Evolutionary conservation across 2,888 invertebrate genomes (phyloP).

Genomic region (Furcula furcula): DNA sequence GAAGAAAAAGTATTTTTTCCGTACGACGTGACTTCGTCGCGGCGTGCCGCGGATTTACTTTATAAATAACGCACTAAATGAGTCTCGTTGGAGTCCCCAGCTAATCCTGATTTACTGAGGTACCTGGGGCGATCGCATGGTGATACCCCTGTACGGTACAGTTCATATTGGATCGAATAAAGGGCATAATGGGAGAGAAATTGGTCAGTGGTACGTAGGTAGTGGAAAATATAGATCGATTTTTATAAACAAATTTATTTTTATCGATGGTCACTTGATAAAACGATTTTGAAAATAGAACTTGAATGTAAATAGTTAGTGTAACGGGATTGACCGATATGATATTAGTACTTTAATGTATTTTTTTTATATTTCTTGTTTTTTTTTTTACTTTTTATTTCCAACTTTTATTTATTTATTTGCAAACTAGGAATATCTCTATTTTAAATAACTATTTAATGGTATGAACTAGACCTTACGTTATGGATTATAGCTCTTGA

Average conservation of each 20-base stretch:
- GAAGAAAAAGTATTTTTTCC: constrained; percentile 37
- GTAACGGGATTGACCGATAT: no score
- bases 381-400: no score
- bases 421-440: no score
- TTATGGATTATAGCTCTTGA: constrained; percentile 38
- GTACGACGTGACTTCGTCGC: constrained; percentile 37
- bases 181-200: background rate
- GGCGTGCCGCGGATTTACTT: constrained; percentile 50
- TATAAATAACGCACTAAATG: constrained; percentile 76
- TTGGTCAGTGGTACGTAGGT: background rate
- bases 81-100: constrained; percentile 53
- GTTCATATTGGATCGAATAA: background rate
- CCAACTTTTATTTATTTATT: no score
- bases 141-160: constrained; percentile 30
- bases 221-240: background rate
- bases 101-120: constrained; percentile 76
- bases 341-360: no score
- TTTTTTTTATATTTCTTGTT: no score
- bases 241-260: no score
- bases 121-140: constrained; percentile 43
- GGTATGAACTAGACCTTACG: constrained; percentile 33
- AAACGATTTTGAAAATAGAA: no score
- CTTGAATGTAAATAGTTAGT: no score
- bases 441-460: constrained; percentile 1
- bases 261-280: no score